Base-by-base conservation (phyloP, 2,888 invertebrate species). In the Leptopilina myrica region DNA sequence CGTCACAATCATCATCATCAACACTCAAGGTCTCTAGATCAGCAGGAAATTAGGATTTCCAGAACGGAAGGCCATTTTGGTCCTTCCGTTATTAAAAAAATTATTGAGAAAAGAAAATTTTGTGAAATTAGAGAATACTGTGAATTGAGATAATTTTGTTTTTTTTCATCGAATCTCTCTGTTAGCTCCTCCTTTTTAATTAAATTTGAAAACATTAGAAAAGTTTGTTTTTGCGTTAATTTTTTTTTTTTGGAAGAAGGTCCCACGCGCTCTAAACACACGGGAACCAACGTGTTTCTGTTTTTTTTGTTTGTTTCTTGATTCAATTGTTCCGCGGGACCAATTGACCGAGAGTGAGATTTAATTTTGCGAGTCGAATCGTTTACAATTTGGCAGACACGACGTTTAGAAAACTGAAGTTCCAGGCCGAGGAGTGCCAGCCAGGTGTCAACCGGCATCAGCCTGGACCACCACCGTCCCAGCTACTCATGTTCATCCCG, bases 401-500 rank as follows among this genome's bases (percentile, higher is more conserved):
- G 53, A 73, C 73, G 73, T 73, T 73, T 40, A 59, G 73, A 73
- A 73, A 56, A 56, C 73, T 73, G 73, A 53, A 73, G 56, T 56
- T 73, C 56, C 73, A 73, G 73, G 73, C 73, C 64, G 80, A 83
- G 78, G 81, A 85, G 67, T 78, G 81, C 65, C 80, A 78, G 67
- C 80, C 66, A 81, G 82, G 83, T 85, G 81, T 80, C 80, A 84
- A 82, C 83, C 87, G 86, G 87, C 85, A 85, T 85, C 88, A 85
- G 86, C 86, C 88, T 87, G 88, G 87, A 88, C 89, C 90, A 78
- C 80, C 83, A 79, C 75, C 88, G 87, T 88, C 92, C 91, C 92
- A 90, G 89, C 91, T 92, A 93, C 93, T 93, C 93, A 97, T 97
- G 97, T 97, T 97, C 94, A 97, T 97, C 95, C 97, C 97, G 93